These are phyloP conservation scores for Falco novaeseelandiae DNA, from an alignment of 2,797 vertebrate species.

Conservation along the genomic window DNA sequence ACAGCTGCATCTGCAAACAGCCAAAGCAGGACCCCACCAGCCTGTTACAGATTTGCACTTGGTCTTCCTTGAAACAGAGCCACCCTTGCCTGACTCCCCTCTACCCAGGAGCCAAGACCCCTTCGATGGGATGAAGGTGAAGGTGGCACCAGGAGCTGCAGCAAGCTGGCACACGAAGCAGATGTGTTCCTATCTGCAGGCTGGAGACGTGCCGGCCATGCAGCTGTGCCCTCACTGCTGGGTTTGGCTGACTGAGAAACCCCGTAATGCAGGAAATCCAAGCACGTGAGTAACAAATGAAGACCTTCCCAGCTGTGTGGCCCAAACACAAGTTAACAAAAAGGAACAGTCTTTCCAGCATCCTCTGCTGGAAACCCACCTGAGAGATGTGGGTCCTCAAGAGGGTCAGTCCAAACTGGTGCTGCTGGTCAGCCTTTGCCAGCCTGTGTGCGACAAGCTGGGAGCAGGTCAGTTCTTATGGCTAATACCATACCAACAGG, in stretches of 20 bases:
- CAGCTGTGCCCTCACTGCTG: not conserved
- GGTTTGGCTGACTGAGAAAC: not conserved
- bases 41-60: not conserved
- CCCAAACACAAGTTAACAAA: not conserved
- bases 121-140: not conserved
- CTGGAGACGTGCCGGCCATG: rapidly evolving
- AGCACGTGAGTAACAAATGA: not conserved
- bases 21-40: not conserved
- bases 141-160: not conserved
- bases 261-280: not conserved
- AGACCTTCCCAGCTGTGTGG: not conserved
- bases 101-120: no score
- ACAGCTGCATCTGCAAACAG: not conserved
- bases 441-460: rapidly evolving
- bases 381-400: not conserved
- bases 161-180: not conserved
- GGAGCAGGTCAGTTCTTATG: not conserved
- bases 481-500: not conserved
- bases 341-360: not conserved
- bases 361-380: not conserved
- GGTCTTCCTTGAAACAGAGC: not conserved
- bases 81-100: not conserved
- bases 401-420: no score
- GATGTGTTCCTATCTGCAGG: rapidly evolving
- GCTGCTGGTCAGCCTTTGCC: not conserved